Conservation (phyloP, 2,113 vertebrate species). For the Silurus glanis region DNA sequence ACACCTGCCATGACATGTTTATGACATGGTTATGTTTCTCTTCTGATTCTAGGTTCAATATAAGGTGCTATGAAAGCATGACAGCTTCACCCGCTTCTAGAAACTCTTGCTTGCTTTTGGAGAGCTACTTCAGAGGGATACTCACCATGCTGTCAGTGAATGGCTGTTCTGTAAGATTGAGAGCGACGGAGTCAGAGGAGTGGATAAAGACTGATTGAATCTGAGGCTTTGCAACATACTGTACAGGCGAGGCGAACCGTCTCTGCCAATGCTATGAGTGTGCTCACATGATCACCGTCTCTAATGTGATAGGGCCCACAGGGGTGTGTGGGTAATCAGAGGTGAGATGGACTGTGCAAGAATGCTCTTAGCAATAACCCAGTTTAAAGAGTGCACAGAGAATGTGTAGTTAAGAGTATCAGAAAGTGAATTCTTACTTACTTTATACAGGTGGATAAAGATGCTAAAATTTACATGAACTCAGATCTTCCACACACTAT, state of each 20-base stretch:
- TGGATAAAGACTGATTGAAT: constrained; percentile 52
- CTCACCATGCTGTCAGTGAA: constrained; percentile 3
- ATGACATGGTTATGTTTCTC: neutral
- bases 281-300: constrained; percentile 36
- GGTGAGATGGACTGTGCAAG: constrained; percentile 52
- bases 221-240: constrained; percentile 47
- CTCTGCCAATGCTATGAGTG: constrained; percentile 41
- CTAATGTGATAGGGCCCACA: constrained; percentile 42
- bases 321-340: constrained; percentile 50
- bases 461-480: neutral
- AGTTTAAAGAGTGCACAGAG: constrained; percentile 9
- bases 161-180: constrained; percentile 40
- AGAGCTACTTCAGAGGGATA: neutral
- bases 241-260: constrained; percentile 22
- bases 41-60: neutral
- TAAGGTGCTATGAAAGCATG: neutral
- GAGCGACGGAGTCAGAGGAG: constrained; percentile 41
- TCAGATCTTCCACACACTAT: too few relatives aligned
- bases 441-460: neutral
- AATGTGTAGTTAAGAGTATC: neutral
- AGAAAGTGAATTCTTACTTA: constrained; percentile 4
- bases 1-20: neutral
- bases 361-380: constrained; percentile 17
- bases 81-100: neutral
- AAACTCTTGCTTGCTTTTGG: neutral